These are phyloP conservation scores for Falco biarmicus DNA, from an alignment of 2,797 vertebrate genomes.

Conservation along the genomic window DNA sequence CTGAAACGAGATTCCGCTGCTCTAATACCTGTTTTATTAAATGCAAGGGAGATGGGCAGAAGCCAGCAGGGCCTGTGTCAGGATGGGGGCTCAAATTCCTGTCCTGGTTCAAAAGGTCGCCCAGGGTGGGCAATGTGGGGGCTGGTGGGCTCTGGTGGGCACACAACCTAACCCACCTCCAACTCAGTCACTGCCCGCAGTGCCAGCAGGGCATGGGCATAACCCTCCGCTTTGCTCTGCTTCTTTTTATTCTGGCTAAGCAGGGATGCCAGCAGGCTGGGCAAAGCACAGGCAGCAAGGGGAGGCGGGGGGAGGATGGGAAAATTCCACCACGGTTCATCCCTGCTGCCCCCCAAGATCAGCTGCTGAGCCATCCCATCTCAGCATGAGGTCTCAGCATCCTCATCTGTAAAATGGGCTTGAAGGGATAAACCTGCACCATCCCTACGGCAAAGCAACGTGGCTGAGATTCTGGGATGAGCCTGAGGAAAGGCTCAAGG, in stretches of 20 bases:
- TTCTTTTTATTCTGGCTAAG: neutral
- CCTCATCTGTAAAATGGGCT: neutral
- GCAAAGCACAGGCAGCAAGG: accelerated
- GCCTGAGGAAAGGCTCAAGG: neutral
- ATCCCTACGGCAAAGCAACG: neutral
- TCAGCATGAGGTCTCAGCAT: accelerated
- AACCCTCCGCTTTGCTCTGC: neutral
- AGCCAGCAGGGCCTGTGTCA: neutral
- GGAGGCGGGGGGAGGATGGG: neutral
- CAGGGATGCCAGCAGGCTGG: neutral
- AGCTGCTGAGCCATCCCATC: neutral
- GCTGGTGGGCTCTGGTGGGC: accelerated
- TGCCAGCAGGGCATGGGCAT: neutral
- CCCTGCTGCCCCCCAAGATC: neutral
- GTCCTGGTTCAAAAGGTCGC: conserved; percentile 45
- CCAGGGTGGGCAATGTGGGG: neutral
- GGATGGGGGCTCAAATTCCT: conserved; percentile 16
- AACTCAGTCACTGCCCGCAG: accelerated
- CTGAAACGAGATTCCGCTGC: neutral
- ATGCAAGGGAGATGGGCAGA: conserved; percentile 2
- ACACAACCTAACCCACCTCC: accelerated
- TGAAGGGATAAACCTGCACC: neutral
- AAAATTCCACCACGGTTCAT: accelerated
- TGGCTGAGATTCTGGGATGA: neutral
- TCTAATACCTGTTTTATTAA: conserved; percentile 72